Evolutionary conservation across 2,797 vertebrate species (phyloP).

Genomic region (Lateolabrax maculatus): DNA sequence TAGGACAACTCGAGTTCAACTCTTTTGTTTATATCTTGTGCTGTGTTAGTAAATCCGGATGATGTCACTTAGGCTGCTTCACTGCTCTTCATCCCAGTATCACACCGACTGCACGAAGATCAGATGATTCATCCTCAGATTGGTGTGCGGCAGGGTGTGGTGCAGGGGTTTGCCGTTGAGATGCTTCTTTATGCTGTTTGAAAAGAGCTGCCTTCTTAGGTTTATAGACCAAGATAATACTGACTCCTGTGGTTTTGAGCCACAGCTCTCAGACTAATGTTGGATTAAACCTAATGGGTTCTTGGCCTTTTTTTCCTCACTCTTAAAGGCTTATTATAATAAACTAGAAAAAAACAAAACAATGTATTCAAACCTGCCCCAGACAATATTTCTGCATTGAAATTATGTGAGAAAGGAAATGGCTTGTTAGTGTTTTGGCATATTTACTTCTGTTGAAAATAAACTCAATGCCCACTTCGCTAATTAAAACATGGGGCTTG

Average conservation of each 20-base stretch:
- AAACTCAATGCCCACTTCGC: neutral
- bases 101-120: constrained; percentile 45
- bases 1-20: constrained; percentile 35
- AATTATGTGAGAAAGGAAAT: constrained; percentile 15
- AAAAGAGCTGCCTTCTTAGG: constrained; percentile 54
- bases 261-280: constrained; percentile 37
- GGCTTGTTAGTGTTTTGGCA: constrained; percentile 20
- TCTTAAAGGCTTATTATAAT: constrained; percentile 42
- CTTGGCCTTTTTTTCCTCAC: constrained; percentile 46
- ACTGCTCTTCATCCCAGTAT: constrained; percentile 35
- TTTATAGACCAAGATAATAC: constrained; percentile 54
- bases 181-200: constrained; percentile 48
- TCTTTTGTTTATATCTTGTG: constrained; percentile 31
- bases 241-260: constrained; percentile 51
- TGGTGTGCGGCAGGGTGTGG: constrained; percentile 50
- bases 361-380: constrained; percentile 10
- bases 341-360: constrained; percentile 24
- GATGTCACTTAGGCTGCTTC: constrained; percentile 29
- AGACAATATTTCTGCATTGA: constrained; percentile 23
- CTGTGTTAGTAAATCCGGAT: constrained; percentile 30
- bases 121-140: constrained; percentile 56
- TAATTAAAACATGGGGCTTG: constrained; percentile 41
- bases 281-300: constrained; percentile 62
- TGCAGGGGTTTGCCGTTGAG: constrained; percentile 20
- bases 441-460: constrained; percentile 25